Evolutionary conservation across 2,888 invertebrate species (phyloP).

Genomic region (Stomorhina lunata): DNA sequence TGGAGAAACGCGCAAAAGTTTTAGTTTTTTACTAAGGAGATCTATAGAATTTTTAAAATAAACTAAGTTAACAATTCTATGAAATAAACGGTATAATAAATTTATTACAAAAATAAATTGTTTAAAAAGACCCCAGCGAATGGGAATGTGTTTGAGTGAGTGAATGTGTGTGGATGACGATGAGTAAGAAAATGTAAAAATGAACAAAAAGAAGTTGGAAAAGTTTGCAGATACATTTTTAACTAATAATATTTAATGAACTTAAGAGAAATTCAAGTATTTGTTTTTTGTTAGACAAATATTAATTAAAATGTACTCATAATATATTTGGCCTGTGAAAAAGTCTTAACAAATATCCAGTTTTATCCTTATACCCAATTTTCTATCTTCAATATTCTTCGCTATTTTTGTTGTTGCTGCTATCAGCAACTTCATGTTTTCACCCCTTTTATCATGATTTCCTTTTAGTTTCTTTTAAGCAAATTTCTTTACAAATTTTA

Average conservation of each 20-base stretch:
- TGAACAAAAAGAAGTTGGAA: neutral
- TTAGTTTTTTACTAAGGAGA: neutral
- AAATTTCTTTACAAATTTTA: neutral
- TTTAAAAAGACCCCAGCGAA: neutral
- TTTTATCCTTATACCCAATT: neutral
- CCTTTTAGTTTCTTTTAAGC: slow-evolving; percentile 25
- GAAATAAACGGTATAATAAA: neutral
- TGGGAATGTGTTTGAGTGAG: neutral
- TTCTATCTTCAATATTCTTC: neutral
- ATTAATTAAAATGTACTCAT: too few relatives aligned
- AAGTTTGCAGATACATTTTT: too few relatives aligned
- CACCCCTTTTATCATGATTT: slow-evolving; percentile 19
- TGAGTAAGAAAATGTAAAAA: slow-evolving; percentile 4
- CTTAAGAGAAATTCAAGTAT: too few relatives aligned
- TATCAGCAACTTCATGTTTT: slow-evolving; percentile 21
- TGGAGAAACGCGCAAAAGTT: slow-evolving; percentile 43
- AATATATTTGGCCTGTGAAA: too few relatives aligned
- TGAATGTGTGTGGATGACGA: neutral
- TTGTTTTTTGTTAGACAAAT: too few relatives aligned
- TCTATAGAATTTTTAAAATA: neutral
- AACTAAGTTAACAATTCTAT: neutral
- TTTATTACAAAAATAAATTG: neutral
- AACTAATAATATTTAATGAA: too few relatives aligned
- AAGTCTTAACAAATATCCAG: neutral
- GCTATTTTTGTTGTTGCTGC: slow-evolving; percentile 11